Percentiles rank a stretch among this genome's conserved stretches.
Conservation (phyloP, 1,140 invertebrate genomes). For the Caenorhabditis tropicalis region DNA sequence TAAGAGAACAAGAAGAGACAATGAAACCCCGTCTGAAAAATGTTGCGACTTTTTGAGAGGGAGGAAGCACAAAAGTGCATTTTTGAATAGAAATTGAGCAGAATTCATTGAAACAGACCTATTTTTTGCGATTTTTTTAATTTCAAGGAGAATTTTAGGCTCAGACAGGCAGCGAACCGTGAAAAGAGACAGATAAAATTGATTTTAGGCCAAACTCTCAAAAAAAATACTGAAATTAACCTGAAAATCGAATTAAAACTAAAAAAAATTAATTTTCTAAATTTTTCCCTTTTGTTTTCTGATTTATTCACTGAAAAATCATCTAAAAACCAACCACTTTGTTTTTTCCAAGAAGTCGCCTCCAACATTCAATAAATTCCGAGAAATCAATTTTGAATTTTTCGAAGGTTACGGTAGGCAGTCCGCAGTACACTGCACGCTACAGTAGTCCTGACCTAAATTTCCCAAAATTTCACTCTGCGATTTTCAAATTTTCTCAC, state of each 20-base stretch:
- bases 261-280: no score
- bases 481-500: neutral
- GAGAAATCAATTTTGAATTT: neutral
- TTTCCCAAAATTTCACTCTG: neutral
- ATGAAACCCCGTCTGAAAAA: neutral
- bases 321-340: no score
- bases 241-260: no score
- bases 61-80: neutral
- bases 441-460: neutral
- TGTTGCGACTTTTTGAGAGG: neutral
- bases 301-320: no score
- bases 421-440: neutral
- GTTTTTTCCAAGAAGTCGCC: neutral
- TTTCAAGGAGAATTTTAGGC: no score
- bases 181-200: no score
- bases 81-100: neutral
- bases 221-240: no score
- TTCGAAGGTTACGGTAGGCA: neutral
- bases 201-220: no score
- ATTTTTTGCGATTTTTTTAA: no score
- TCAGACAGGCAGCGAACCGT: no score
- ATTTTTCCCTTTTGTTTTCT: no score
- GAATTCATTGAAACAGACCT: neutral
- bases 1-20: neutral
- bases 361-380: neutral